A percentile compares a stretch with the other conserved stretches of the same genome.
Evolutionary conservation across 2,888 invertebrate species (phyloP).

Genomic region (Phania funesta): DNA sequence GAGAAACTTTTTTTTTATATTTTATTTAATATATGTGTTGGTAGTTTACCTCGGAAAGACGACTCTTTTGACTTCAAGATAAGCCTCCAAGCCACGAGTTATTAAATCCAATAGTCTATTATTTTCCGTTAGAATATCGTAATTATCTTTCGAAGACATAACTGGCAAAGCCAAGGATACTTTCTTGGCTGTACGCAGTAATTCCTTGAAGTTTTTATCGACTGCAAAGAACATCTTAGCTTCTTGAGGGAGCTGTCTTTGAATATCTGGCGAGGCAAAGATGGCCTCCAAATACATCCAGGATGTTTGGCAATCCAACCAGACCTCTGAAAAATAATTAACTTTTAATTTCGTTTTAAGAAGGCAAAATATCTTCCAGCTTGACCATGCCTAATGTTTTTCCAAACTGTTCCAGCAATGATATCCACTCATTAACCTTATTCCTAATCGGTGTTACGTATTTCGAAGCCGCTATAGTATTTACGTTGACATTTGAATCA

Average conservation of each 20-base stretch:
- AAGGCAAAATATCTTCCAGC: too few relatives aligned
- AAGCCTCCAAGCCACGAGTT: slow-evolving; percentile 93
- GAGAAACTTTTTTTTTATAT: neutral
- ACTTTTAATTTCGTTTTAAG: too few relatives aligned
- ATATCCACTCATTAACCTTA: slow-evolving; percentile 91
- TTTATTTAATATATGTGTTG: neutral
- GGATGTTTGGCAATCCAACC: slow-evolving; percentile 93
- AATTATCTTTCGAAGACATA: slow-evolving; percentile 86
- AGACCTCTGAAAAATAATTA: slow-evolving; percentile 85
- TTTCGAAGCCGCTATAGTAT: slow-evolving; percentile 92
- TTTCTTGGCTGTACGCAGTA: slow-evolving; percentile 90
- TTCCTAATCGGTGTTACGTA: slow-evolving; percentile 92
- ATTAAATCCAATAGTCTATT: slow-evolving; percentile 92
- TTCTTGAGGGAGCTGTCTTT: slow-evolving; percentile 94
- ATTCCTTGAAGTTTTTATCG: slow-evolving; percentile 94
- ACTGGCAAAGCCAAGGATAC: slow-evolving; percentile 91
- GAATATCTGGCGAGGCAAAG: slow-evolving; percentile 96
- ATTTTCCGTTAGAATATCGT: slow-evolving; percentile 86
- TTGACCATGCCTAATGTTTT: slow-evolving; percentile 86
- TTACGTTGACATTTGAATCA: slow-evolving; percentile 92
- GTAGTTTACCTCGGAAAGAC: slow-evolving; percentile 86
- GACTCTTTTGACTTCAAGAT: slow-evolving; percentile 92
- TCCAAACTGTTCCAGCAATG: slow-evolving; percentile 87
- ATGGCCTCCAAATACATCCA: slow-evolving; percentile 98
- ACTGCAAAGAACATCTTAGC: slow-evolving; percentile 92